Percentiles rank a stretch among this genome's conserved stretches.
Evolutionary conservation across 2,888 invertebrate species (phyloP).

Genomic region (Falcaria lacertinaria): DNA sequence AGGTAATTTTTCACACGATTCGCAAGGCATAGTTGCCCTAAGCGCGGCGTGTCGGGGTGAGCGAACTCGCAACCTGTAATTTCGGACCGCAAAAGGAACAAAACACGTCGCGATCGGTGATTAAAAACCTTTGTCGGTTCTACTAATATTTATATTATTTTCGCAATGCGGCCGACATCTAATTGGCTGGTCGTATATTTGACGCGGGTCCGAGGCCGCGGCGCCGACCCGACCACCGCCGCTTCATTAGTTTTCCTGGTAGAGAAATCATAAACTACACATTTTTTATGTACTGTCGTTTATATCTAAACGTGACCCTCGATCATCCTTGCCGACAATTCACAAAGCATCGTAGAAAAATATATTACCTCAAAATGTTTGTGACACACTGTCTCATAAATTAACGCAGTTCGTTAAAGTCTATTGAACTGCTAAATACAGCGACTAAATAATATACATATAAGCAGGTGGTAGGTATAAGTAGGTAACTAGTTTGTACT

Average conservation of each 20-base stretch:
- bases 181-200: constrained; percentile 70
- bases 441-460: constrained; percentile 53
- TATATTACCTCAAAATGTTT: constrained; percentile 38
- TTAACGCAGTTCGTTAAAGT: constrained; percentile 32
- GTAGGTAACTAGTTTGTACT: constrained; percentile 63
- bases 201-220: constrained; percentile 51
- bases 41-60: constrained; percentile 72
- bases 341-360: constrained; percentile 43
- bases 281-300: constrained; percentile 59
- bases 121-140: constrained; percentile 80
- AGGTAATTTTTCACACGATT: constrained; percentile 78
- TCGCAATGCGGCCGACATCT: constrained; percentile 76
- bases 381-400: constrained; percentile 16
- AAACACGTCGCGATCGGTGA: constrained; percentile 74
- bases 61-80: constrained; percentile 77
- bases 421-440: constrained; percentile 55
- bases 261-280: constrained; percentile 65
- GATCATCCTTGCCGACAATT: constrained; percentile 36
- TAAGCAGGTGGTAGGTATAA: constrained; percentile 60
- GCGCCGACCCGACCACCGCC: constrained; percentile 34
- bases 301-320: constrained; percentile 63
- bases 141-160: constrained; percentile 79
- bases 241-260: constrained; percentile 76
- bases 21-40: constrained; percentile 74
- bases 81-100: constrained; percentile 79